Conservation (phyloP, 2,888 invertebrate species). For the Monochamus alternatus region DNA sequence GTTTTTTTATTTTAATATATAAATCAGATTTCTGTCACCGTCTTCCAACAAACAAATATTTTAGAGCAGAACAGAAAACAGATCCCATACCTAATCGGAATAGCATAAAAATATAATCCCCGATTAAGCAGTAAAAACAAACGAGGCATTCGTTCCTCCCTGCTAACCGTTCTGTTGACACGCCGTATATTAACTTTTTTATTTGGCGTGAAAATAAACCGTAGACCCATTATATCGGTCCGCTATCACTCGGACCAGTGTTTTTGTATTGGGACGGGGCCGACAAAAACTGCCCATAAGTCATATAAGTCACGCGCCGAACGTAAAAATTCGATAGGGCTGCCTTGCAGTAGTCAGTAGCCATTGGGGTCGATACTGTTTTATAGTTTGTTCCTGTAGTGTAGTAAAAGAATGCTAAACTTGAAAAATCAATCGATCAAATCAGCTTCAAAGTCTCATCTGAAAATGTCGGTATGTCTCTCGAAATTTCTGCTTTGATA, state of each 20-base stretch:
- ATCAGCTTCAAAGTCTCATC: no score
- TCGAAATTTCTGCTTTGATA: no score
- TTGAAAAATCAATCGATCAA: no score
- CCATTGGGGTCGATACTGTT: no score
- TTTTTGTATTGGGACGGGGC: slow-evolving; percentile 24
- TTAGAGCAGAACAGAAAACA: slow-evolving; percentile 5
- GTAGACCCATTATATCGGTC: slow-evolving; percentile 20
- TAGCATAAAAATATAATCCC: slow-evolving; percentile 41
- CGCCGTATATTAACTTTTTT: slow-evolving; percentile 30
- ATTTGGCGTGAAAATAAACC: slow-evolving; percentile 36
- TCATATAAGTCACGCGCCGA: slow-evolving; percentile 17
- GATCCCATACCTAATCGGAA: slow-evolving; percentile 28
- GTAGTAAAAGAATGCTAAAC: no score
- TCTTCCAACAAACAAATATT: no score
- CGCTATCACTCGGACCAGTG: slow-evolving; percentile 19
- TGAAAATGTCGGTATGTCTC: no score
- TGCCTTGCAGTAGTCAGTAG: background rate
- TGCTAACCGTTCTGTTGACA: slow-evolving; percentile 22
- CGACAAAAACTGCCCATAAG: slow-evolving; percentile 18
- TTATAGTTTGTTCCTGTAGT: no score
- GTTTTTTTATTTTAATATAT: no score
- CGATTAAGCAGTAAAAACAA: slow-evolving; percentile 36
- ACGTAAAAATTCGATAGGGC: slow-evolving; percentile 30
- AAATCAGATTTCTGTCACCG: no score
- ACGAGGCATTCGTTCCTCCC: background rate